Evolutionary conservation across 2,888 invertebrate genomes (phyloP), one percentile per base, ranked within the genome.

Genomic region (Druceiella hillmani): DNA sequence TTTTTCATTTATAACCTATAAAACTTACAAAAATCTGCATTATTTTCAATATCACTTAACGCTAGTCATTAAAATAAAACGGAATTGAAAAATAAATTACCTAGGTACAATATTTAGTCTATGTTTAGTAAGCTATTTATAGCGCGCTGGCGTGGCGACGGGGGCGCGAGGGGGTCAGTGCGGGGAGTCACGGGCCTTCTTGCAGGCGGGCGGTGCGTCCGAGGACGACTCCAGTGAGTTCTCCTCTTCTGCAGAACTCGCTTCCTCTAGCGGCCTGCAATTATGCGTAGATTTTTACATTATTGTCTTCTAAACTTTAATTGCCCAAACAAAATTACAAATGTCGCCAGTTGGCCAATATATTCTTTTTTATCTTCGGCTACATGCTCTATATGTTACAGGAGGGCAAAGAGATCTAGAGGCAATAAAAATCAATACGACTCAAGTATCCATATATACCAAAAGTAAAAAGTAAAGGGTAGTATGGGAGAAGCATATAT

Each of bases 11-110:
- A n/a, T n/a, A 28, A 44, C 68, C 69, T 71, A 72, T 67, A 70
- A 71, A 72, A 71, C 72, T 70, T 72, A 72, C 69, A 72, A 72
- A 71, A 71, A 61, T 67, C 64, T 63, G 59, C 65, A 68, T 65
- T 69, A 66, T 53, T 58, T 62, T 66, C 65, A 49, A 68, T n/a
- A n/a, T n/a, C n/a, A 68, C 68, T 69, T 71, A 68, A 60, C 47
- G 48, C 70, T 71, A 71, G 33, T 25, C 65, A 60, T 69, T 69
- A 69, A 67, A 68, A 70, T 68, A 70, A 71, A 71, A 62, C 71
- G 72, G 71, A 72, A 72, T 72, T 71, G 63, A 67, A 70, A 67
- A 72, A 72, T 72, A 72, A 72, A 72, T 72, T 72, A 72, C 67
- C 72, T 72, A 72, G 71, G 70, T 72, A 72, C 69, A 70, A 68